Evolutionary conservation across 2,888 invertebrate species (phyloP), one percentile per base, ranked within the genome.

Genomic region (Venustoraphidia nigricollis): DNA sequence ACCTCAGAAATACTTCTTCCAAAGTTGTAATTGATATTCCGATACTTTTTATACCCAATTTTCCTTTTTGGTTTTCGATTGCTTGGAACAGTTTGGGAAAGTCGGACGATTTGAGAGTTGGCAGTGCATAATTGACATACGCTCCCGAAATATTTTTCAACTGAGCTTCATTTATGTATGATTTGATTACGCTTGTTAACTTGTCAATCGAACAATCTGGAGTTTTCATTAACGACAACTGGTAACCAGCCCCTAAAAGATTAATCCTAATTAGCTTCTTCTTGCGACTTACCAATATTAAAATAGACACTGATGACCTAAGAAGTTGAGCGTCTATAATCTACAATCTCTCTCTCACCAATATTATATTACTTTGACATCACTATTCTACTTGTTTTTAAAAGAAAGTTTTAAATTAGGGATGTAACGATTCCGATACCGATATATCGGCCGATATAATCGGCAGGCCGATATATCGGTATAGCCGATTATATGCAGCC

Each of bases 1-100:
- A 84, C 87, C 79, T 85, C 45, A 93, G 63, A 63, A 92, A 93
- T 2, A 96, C 93, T 66, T 95, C 93, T 64, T 96, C 95, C 58
- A 96, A 72, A 0, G 93, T 92, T 0, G 93, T 90, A 13, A 89
- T 77, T 0, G 90, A 85, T 0, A 93, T 77, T 0, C 90, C 87
- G 49, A 91, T 83, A 9, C 83, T 80, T 44, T 75, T 72, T 41
- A 94, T 79, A 1, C 79, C 79, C 11, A 89, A 66, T 6, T 68
- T 60, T 0, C 66, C 60, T 54, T 73, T 76, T 10, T 69, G 62
- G 0, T 54, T 50, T 62, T 91, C 89, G 39, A 93, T 60, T 2
- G 66, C 60, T 3, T 70, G 62, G 58, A 92, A 76, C 50, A 88
- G 63, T 13, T 65, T 56, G 0, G 81, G 73, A 61, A 85, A 82